Conservation (phyloP, 2,888 invertebrate species). For the Machimus rusticus region DNA sequence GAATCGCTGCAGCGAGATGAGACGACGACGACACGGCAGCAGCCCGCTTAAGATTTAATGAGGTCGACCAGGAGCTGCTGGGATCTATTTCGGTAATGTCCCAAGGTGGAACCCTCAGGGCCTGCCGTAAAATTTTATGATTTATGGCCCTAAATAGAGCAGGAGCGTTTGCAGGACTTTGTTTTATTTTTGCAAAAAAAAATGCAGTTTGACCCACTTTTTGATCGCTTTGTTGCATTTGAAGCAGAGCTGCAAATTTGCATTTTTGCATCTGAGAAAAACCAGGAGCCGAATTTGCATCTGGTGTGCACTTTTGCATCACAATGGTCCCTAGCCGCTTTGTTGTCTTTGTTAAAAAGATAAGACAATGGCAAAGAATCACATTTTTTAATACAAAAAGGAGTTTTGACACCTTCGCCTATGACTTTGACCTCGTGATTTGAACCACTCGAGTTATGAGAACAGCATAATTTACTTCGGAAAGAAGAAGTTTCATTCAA, state of each 20-base stretch:
- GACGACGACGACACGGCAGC: neutral
- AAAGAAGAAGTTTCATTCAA: no score
- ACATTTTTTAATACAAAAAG: neutral
- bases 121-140: neutral
- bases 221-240: neutral
- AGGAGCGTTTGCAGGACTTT: neutral
- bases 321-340: neutral
- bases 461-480: no score
- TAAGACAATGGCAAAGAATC: neutral
- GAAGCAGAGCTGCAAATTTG: neutral
- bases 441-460: neutral
- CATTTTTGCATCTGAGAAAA: neutral
- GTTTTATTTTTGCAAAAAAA: neutral
- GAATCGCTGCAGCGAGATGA: neutral
- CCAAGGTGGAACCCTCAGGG: neutral
- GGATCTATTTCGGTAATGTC: neutral
- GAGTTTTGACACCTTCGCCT: neutral
- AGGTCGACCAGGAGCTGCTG: neutral
- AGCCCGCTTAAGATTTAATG: conserved; percentile 28
- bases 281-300: neutral
- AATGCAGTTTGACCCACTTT: neutral
- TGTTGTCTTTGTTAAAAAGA: neutral
- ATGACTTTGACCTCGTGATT: neutral
- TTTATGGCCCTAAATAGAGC: neutral
- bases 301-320: neutral